Percentiles rank a stretch among this genome's conserved stretches.
phyloP scores from a whole-genome alignment of 2,797 vertebrate species.

The Monodelphis domestica region DNA sequence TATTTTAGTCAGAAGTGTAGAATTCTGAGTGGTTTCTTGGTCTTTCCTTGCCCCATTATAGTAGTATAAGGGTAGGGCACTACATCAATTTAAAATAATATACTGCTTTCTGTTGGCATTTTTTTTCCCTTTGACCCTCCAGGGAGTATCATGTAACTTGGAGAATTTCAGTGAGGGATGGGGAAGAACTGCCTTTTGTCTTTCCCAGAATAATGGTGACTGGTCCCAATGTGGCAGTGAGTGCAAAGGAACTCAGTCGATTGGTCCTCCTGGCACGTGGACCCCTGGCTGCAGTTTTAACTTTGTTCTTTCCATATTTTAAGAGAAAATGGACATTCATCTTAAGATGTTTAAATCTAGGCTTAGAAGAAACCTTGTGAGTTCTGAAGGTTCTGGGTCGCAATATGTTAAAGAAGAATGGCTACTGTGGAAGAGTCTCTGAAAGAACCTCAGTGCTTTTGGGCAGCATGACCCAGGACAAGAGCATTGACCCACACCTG shows the following conservation, averaged over 20 bases:
- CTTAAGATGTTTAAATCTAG: background rate
- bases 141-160: background rate
- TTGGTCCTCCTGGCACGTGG: background rate
- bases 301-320: background rate
- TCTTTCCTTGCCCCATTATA: background rate
- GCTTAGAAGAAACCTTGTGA: background rate
- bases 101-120: background rate
- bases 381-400: background rate
- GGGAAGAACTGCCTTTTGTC: background rate
- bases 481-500: background rate
- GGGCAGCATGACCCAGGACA: background rate
- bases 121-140: background rate
- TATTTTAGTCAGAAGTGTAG: background rate
- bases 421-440: background rate
- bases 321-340: background rate
- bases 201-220: background rate
- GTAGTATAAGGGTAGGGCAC: background rate
- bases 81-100: background rate
- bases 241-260: background rate
- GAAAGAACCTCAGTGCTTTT: background rate
- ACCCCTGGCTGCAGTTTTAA: background rate
- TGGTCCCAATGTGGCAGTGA: background rate
- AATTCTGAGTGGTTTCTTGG: background rate
- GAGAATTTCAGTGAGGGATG: background rate
- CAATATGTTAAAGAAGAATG: background rate